Conservation (phyloP, 2,113 vertebrate genomes). For the Tauraco erythrolophus region DNA sequence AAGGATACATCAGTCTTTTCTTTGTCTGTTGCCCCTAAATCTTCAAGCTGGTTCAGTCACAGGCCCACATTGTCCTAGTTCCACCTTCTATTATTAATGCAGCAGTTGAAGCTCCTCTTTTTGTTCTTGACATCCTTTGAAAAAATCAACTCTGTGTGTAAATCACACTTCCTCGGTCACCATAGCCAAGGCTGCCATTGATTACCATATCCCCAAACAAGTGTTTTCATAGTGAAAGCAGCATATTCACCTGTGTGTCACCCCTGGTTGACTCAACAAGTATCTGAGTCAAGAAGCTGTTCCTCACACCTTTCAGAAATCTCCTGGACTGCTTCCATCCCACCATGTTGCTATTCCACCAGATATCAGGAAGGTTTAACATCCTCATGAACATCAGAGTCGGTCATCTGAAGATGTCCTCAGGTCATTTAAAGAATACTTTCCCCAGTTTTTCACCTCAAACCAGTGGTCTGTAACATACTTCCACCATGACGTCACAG, state of each 20-base stretch:
- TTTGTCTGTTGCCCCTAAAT: neutral
- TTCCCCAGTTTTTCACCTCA: neutral
- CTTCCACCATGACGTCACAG: neutral
- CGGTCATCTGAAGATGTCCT: neutral
- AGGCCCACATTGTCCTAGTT: neutral
- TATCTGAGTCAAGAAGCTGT: neutral
- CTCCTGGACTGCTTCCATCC: neutral
- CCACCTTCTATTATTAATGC: neutral
- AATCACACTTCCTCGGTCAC: neutral
- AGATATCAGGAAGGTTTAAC: neutral
- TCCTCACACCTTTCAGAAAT: neutral
- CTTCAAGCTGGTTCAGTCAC: neutral
- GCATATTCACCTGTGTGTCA: neutral
- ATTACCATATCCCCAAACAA: neutral
- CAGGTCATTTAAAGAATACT: neutral
- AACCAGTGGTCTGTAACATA: neutral
- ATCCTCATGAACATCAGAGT: neutral
- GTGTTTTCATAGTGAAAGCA: neutral
- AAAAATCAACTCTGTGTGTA: neutral
- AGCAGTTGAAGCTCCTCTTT: neutral
- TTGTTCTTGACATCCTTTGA: neutral
- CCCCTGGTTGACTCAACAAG: rapidly evolving
- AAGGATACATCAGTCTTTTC: neutral
- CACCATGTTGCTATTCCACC: neutral
- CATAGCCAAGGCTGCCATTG: neutral